Conservation (phyloP, 2,888 invertebrate species). For the Oxyteleia sp. region DNA sequence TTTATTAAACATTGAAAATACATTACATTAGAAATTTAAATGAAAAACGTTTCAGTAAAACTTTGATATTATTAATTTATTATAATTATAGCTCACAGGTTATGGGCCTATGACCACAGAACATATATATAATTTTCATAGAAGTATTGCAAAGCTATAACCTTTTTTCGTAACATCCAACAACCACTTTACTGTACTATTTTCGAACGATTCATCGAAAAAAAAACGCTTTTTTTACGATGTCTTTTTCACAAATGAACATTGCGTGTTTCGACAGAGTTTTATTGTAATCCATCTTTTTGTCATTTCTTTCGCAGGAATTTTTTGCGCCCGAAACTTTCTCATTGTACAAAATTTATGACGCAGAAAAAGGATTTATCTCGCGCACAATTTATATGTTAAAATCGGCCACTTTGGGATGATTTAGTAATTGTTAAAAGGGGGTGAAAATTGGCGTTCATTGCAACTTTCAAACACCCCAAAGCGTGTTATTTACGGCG, state of each 20-base stretch:
- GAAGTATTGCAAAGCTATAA: too few species aligned
- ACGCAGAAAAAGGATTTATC: conserved; percentile 9
- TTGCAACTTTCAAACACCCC: conserved; percentile 33
- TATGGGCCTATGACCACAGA: too few species aligned
- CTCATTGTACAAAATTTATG: conserved; percentile 16
- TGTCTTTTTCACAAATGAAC: conserved; percentile 6
- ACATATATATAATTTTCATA: too few species aligned
- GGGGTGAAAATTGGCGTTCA: conserved; percentile 41
- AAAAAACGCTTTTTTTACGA: too few species aligned
- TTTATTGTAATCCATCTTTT: neutral
- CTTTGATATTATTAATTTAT: too few species aligned
- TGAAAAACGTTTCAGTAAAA: too few species aligned
- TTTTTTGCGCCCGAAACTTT: neutral
- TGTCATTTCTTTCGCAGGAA: neutral
- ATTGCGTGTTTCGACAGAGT: conserved; percentile 4
- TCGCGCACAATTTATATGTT: conserved; percentile 22
- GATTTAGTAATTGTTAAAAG: conserved; percentile 49
- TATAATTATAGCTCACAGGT: too few species aligned
- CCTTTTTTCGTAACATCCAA: too few species aligned
- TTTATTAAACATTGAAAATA: too few species aligned
- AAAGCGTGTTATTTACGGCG: conserved; percentile 42
- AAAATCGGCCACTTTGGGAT: conserved; percentile 30
- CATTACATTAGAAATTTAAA: too few species aligned
- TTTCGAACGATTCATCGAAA: too few species aligned
- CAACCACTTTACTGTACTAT: too few species aligned